Conservation (phyloP, 2,113 vertebrate species). For the Thomomys bottae region DNA sequence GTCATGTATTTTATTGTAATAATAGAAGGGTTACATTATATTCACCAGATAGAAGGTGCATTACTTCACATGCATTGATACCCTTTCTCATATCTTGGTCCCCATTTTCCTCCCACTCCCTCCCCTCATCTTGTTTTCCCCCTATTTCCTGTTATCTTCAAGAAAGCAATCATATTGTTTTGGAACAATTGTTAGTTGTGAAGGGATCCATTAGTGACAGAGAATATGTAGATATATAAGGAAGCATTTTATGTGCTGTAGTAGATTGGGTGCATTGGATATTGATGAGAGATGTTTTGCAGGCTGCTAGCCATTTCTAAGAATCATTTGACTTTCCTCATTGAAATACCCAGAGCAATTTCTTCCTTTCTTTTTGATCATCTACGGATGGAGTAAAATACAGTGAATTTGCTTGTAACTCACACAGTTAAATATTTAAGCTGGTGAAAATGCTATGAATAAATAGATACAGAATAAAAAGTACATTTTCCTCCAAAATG, state of each 20-base stretch:
- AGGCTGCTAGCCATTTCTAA: not conserved
- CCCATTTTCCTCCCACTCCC: no score
- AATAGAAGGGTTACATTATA: no score
- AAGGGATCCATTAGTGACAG: constrained; percentile 15
- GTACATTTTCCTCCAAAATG: no score
- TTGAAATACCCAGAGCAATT: not conserved
- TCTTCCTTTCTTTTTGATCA: not conserved
- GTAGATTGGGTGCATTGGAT: not conserved
- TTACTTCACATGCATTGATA: no score
- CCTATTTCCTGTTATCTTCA: not conserved
- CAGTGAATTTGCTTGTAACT: not conserved
- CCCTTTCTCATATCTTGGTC: no score
- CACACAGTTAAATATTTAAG: not conserved
- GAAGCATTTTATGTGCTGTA: not conserved
- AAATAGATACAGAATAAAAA: constrained; percentile 1
- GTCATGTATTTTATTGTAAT: no score
- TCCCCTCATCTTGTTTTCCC: not conserved
- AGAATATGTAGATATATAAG: not conserved
- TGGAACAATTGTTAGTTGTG: not conserved
- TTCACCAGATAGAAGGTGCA: no score
- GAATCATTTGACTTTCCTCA: not conserved
- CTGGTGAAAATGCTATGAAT: not conserved
- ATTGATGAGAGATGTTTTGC: not conserved
- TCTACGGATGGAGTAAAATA: not conserved
- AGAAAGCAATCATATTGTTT: not conserved